phyloP scores from a whole-genome alignment of 2,797 vertebrate genomes.

The Oceanodroma leucorhoa region DNA sequence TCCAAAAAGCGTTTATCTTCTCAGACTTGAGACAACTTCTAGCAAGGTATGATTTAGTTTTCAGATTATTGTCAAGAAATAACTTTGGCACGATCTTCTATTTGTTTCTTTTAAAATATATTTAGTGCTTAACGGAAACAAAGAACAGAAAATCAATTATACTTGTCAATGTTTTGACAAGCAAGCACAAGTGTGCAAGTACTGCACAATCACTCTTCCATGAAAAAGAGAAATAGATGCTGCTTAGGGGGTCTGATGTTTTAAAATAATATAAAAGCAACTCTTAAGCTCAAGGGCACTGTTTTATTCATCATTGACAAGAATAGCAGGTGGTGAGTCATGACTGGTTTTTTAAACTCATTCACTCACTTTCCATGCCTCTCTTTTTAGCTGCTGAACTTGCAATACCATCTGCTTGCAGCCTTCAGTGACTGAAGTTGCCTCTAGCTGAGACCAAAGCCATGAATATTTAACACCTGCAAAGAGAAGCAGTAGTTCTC shows the following conservation, averaged over 20 bases:
- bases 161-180: background rate
- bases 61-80: background rate
- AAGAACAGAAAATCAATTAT: background rate
- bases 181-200: background rate
- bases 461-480: constrained; percentile 35
- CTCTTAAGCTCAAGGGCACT: background rate
- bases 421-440: background rate
- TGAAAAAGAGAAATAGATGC: background rate
- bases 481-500: background rate
- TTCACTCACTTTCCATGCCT: constrained; percentile 10
- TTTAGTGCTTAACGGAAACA: background rate
- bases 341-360: constrained; percentile 17
- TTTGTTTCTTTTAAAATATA: background rate
- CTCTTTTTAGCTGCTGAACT: background rate
- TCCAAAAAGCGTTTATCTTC: background rate
- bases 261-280: background rate
- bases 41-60: background rate
- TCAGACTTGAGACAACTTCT: background rate
- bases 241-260: background rate
- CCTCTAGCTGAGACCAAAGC: background rate
- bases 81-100: background rate
- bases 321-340: constrained; percentile 46
- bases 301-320: constrained; percentile 32
- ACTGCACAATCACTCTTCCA: background rate
- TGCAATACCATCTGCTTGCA: constrained; percentile 42